Evolutionary conservation across 1,140 invertebrate species (phyloP).

Genomic region (Acyrthosiphon pisum): DNA sequence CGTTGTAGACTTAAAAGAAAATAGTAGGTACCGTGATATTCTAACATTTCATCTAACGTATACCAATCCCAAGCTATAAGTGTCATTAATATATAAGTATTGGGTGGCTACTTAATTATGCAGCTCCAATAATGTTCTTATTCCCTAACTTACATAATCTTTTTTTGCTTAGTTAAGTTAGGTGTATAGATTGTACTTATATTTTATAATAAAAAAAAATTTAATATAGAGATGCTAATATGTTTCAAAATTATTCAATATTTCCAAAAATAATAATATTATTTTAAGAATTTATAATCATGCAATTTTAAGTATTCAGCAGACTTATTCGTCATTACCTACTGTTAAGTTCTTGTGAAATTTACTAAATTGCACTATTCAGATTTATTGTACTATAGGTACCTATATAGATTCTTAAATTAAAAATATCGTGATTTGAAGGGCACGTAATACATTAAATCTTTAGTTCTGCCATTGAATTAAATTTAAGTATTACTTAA

Average conservation of each 20-base stretch:
- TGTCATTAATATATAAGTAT: not conserved
- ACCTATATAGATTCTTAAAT: not conserved
- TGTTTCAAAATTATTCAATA: not conserved
- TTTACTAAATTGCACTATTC: not conserved
- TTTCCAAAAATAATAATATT: not conserved
- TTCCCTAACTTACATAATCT: not conserved
- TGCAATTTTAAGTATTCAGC: not conserved
- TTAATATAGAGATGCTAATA: not conserved
- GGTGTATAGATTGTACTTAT: not conserved
- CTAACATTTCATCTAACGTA: no score
- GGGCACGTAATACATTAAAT: slow-evolving; percentile 13
- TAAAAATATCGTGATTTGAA: not conserved
- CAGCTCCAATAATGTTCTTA: not conserved
- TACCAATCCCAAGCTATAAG: no score
- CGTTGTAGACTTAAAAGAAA: no score
- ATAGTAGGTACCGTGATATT: no score
- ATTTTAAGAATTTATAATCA: not conserved
- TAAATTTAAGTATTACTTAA: not conserved
- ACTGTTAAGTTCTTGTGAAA: not conserved
- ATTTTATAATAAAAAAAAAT: not conserved
- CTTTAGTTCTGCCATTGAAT: slow-evolving; percentile 31
- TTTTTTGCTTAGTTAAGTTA: not conserved
- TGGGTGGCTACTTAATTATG: not conserved
- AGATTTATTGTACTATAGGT: not conserved
- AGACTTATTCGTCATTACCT: not conserved